Base-by-base conservation (phyloP, 2,797 vertebrate species). In the Pantherophis vulpinus region DNA sequence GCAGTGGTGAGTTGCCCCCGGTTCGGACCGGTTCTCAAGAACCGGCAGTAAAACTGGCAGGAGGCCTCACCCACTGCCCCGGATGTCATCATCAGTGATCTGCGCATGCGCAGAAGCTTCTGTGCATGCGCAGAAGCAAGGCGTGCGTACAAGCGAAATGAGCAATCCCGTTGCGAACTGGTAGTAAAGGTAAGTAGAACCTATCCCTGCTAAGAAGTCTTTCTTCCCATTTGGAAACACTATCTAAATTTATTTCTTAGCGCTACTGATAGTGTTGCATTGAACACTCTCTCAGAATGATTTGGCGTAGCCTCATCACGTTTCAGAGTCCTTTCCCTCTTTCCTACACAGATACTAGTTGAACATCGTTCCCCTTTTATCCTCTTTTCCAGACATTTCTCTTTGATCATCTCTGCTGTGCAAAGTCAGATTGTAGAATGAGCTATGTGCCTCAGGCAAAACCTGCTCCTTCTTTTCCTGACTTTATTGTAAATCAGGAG, bases 221-320 rank as follows among this genome's bases (percentile, higher is more conserved):
- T 25, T 11, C 87, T 88, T 86, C 20, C 32, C 14, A n/a, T 42
- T 25, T 79, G 4, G 10, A 27, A 42, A 88, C 55, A 32, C 8
- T 23, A 27, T 63, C n/a, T 54, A 66, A 18, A 23, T 23, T 10
- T 61, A 93, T 91, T 79, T 20, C 55, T 89, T 83, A 47, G 42
- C 12, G n/a, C 10, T 74, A 25, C 51, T 61, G 70, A 56, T 86
- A 54, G 14, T 5, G 27, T 61, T 91, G 20, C 0, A 0, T 20
- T 86, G 42, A 58, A 94, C 4, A 70, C 37, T 60, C 55, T 83
- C 32, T 63, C 54, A 47, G n/a, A 86, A n/a, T n/a, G 32, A 0
- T 87, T 25, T 0, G 87, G 51, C 66, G 87, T 0, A 2, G 27
- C 23, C 20, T 63, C 16, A 32, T 27, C n/a, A 6, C 25, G n/a